These are phyloP conservation scores for Dinocampus coccinellae DNA, from an alignment of 2,888 invertebrate species.

Conservation along the genomic window DNA sequence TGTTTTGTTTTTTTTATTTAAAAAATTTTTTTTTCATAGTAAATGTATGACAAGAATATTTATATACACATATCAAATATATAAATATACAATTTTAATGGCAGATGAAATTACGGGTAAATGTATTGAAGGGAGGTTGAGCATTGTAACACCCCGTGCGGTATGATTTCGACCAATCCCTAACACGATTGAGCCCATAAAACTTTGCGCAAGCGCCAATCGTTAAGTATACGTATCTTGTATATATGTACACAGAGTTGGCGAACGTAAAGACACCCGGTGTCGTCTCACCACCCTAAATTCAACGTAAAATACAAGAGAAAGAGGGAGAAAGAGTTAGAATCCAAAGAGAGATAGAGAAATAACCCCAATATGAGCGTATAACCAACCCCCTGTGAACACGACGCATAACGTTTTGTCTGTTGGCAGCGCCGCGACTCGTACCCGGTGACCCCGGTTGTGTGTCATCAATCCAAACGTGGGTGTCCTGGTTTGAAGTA, in stretches of 20 bases:
- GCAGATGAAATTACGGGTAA: neutral
- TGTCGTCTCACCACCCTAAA: neutral
- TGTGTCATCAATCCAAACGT: slow-evolving; percentile 8
- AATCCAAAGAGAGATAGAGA: slow-evolving; percentile 1
- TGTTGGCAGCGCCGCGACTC: slow-evolving; percentile 35
- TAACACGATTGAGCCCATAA: neutral
- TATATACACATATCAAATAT: neutral
- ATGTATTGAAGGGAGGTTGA: neutral
- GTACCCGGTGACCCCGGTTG: slow-evolving; percentile 36
- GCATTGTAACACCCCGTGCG: neutral
- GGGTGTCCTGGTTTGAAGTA: slow-evolving; percentile 46
- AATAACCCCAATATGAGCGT: neutral
- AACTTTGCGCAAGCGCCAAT: slow-evolving; percentile 25
- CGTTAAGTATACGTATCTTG: neutral
- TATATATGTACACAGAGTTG: neutral
- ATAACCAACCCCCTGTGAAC: slow-evolving; percentile 19
- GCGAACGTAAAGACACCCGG: neutral
- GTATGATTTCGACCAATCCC: slow-evolving; percentile 5
- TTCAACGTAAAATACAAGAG: neutral
- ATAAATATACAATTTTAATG: neutral
- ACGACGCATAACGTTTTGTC: slow-evolving; percentile 17
- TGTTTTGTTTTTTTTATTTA: no score
- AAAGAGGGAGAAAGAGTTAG: neutral
- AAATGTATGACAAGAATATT: neutral
- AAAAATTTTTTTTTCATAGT: no score